Conservation (phyloP, 2,888 invertebrate species). For the Cantharis flavilabris region DNA sequence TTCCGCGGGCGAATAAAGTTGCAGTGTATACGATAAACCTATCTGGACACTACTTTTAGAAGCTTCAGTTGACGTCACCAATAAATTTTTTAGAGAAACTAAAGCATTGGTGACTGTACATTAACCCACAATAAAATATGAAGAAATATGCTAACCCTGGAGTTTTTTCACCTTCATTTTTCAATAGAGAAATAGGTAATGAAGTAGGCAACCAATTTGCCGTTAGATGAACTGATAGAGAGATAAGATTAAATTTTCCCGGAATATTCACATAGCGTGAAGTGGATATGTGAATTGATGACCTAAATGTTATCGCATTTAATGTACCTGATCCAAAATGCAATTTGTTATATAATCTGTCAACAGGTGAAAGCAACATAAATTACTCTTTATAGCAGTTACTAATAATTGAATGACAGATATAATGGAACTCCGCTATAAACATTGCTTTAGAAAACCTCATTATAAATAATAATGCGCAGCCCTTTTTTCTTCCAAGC, state of each 20-base stretch:
- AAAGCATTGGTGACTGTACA: background rate
- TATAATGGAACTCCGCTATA: background rate
- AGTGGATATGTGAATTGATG: background rate
- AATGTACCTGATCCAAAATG: background rate
- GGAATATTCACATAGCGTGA: background rate
- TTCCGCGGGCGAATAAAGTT: background rate
- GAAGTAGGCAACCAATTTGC: background rate
- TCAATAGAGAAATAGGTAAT: background rate
- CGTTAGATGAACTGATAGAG: background rate
- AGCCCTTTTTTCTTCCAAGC: background rate
- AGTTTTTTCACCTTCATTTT: background rate
- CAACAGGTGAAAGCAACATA: background rate
- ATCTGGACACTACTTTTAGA: background rate
- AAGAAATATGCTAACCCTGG: background rate
- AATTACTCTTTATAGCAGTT: background rate
- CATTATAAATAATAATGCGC: background rate
- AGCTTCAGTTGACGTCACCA: background rate
- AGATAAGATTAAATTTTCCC: background rate
- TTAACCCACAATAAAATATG: background rate
- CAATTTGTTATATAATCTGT: background rate
- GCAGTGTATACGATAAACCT: background rate
- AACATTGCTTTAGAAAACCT: background rate
- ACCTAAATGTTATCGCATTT: background rate
- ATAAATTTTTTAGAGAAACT: background rate
- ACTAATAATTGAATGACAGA: background rate